Evolutionary conservation across 1,140 invertebrate genomes (phyloP).

Genomic region (Drosophila ohnishii): DNA sequence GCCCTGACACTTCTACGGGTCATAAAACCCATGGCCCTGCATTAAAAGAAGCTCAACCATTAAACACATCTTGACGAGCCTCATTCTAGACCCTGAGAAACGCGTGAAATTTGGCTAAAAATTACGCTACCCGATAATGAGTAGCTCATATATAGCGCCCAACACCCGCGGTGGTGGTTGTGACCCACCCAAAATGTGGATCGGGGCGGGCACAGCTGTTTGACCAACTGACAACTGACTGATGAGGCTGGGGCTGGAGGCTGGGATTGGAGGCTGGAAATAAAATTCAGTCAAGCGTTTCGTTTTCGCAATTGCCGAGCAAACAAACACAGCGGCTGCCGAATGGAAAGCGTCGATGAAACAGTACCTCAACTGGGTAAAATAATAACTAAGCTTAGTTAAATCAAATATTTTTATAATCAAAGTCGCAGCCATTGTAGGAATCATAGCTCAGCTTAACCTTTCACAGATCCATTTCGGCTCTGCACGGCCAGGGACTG

Average conservation of each 20-base stretch:
- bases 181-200: conserved; percentile 37
- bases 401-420: conserved; percentile 2
- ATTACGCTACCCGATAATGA: conserved; percentile 55
- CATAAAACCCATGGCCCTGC: conserved; percentile 36
- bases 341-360: conserved; percentile 34
- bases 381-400: conserved; percentile 3
- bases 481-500: conserved; percentile 4
- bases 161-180: conserved; percentile 1
- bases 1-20: conserved; percentile 25
- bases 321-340: conserved; percentile 64
- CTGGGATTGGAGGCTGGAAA: conserved; percentile 47
- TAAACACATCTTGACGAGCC: conserved; percentile 47
- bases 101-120: conserved; percentile 63
- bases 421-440: not conserved
- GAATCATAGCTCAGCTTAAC: conserved; percentile 14
- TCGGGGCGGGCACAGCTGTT: conserved; percentile 47
- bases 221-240: conserved; percentile 38
- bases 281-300: conserved; percentile 66
- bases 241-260: conserved; percentile 24
- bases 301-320: conserved; percentile 70
- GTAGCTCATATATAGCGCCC: conserved; percentile 32
- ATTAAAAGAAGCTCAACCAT: conserved; percentile 40
- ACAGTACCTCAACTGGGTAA: conserved; percentile 9
- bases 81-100: conserved; percentile 48
- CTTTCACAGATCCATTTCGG: conserved; percentile 25